These are phyloP conservation scores for Stichodactyla mertensii DNA, from an alignment of 64 coral and sea anemone genomes.

Conservation along the genomic window DNA sequence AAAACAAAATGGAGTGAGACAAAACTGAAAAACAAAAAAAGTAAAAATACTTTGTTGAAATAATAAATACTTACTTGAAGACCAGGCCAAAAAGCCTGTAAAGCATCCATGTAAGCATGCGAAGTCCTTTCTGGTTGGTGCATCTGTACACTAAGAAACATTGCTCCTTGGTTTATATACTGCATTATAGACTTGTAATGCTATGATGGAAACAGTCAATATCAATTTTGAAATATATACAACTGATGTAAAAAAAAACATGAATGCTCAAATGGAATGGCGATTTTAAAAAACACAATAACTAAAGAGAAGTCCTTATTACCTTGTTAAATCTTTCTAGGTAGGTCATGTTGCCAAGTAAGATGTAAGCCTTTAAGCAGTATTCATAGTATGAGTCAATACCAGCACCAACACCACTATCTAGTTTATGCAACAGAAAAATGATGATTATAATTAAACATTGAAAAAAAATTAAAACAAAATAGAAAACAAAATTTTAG, in stretches of 20 bases:
- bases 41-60: too few species aligned
- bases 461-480: too few species aligned
- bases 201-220: not conserved
- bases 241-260: too few species aligned
- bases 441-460: too few species aligned
- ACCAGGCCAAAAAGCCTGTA: constrained; percentile 98
- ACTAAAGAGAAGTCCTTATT: not conserved
- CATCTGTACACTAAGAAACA: constrained; percentile 99
- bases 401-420: constrained; percentile 98
- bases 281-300: too few species aligned
- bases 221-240: too few species aligned
- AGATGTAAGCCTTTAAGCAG: constrained; percentile 95
- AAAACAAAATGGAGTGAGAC: not conserved
- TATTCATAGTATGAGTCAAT: constrained; percentile 99
- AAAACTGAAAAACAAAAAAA: not conserved
- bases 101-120: constrained; percentile 96
- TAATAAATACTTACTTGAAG: constrained; percentile 54
- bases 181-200: constrained; percentile 99
- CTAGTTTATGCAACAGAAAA: constrained; percentile 24
- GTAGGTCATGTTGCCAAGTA: constrained; percentile 89
- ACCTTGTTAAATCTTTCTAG: constrained; percentile 98
- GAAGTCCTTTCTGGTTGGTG: constrained; percentile 90
- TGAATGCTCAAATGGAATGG: too few species aligned
- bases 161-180: constrained; percentile 89
- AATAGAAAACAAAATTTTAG: not conserved